phyloP scores from a whole-genome alignment of 2,797 vertebrate genomes.

The Hapalemur alaotrensis region DNA sequence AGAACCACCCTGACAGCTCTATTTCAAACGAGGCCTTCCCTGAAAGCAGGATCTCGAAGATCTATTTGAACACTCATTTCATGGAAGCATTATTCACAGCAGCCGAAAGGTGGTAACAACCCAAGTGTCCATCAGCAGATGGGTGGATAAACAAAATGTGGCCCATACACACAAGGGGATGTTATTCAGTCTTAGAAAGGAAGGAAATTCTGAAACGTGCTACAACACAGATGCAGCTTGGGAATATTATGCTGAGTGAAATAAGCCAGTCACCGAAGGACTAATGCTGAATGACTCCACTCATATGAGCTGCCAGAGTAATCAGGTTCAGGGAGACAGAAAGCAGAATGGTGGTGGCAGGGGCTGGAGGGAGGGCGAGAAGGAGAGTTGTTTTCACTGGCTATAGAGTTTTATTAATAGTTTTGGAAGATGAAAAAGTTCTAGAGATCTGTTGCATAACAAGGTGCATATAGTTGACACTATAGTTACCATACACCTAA shows the following conservation, averaged over 20 bases:
- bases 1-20: background rate
- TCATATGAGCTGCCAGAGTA: rapidly evolving
- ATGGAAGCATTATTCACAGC: background rate
- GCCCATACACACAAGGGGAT: background rate
- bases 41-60: background rate
- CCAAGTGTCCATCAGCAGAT: background rate
- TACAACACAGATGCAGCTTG: background rate
- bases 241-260: background rate
- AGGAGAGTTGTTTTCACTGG: background rate
- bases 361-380: background rate
- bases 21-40: background rate
- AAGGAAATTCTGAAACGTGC: background rate
- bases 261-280: background rate
- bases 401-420: background rate
- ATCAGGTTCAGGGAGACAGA: background rate
- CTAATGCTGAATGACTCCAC: background rate
- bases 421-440: background rate
- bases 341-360: background rate
- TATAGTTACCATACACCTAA: background rate
- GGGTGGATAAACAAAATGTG: background rate
- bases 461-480: background rate
- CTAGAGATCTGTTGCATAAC: background rate
- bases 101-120: background rate
- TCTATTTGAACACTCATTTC: background rate
- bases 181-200: background rate